These are phyloP conservation scores for Caenorhabditis sp. DNA, from an alignment of 2,888 invertebrate species.

Conservation along the genomic window DNA sequence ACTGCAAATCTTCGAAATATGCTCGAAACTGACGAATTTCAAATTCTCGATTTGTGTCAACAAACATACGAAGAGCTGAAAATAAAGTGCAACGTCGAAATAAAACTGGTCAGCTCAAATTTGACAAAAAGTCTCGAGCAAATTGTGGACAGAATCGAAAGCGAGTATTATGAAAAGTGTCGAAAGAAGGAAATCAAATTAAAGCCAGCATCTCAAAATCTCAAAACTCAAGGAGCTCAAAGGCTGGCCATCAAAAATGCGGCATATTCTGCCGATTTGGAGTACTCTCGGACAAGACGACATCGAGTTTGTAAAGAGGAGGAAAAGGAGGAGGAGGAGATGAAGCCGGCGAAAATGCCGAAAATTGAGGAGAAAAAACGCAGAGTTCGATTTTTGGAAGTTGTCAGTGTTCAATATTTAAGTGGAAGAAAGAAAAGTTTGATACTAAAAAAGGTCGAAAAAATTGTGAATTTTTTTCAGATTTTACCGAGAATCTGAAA, in stretches of 20 bases:
- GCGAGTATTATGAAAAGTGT: not conserved
- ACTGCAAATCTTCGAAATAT: conserved; percentile 7
- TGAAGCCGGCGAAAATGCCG: too few relatives aligned
- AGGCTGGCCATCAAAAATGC: conserved; percentile 17
- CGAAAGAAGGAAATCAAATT: conserved; percentile 3
- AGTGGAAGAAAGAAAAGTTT: too few relatives aligned
- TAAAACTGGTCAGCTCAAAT: not conserved
- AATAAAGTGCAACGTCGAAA: not conserved
- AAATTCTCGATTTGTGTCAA: not conserved
- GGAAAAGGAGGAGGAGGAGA: too few relatives aligned
- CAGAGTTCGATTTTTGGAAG: too few relatives aligned
- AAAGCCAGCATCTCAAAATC: not conserved
- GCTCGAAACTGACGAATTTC: not conserved
- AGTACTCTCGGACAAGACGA: conserved; percentile 12
- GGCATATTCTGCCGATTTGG: conserved; percentile 15
- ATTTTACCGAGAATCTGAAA: too few relatives aligned
- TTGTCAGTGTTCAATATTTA: too few relatives aligned
- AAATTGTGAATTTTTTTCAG: too few relatives aligned
- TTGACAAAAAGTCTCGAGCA: not conserved
- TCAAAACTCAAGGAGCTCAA: conserved; percentile 14
- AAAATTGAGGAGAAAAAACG: too few relatives aligned
- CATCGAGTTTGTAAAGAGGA: too few relatives aligned
- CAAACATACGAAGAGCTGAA: conserved; percentile 2
- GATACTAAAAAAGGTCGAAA: too few relatives aligned
- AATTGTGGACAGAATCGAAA: not conserved